Percentiles rank a stretch among this genome's conserved stretches.
Evolutionary conservation across 2,888 invertebrate genomes (phyloP).

Genomic region (Cylindroiulus punctatus): DNA sequence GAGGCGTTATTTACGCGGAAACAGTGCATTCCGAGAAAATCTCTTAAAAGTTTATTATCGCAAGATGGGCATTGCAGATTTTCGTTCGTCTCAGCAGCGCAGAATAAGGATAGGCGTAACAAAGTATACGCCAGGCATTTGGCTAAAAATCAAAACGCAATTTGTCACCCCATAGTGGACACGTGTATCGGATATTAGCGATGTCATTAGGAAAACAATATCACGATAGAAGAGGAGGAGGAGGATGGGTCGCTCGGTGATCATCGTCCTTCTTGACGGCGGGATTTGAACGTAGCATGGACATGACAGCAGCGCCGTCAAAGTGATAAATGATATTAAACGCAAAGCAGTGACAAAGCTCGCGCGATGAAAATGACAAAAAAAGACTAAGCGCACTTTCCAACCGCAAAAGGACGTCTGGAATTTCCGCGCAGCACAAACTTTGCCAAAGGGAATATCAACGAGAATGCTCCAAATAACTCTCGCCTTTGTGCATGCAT

Average conservation of each 20-base stretch:
- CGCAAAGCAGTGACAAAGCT: slow-evolving; percentile 43
- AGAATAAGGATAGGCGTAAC: too few relatives aligned
- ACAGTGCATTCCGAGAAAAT: background rate
- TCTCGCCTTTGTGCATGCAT: background rate
- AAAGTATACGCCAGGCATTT: background rate
- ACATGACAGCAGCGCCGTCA: slow-evolving; percentile 26
- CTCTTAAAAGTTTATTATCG: slow-evolving; percentile 23
- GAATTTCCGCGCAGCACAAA: background rate
- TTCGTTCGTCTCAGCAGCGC: too few relatives aligned
- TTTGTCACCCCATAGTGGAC: slow-evolving; percentile 22
- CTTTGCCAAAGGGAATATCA: background rate
- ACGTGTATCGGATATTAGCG: slow-evolving; percentile 35
- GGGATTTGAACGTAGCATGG: slow-evolving; percentile 30
- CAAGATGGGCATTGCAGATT: too few relatives aligned
- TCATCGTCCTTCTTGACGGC: slow-evolving; percentile 24
- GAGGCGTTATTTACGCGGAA: background rate
- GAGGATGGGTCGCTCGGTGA: background rate
- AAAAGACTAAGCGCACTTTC: background rate
- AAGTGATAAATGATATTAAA: slow-evolving; percentile 45
- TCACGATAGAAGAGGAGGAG: background rate
- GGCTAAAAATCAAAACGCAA: background rate
- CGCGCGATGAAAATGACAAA: slow-evolving; percentile 31
- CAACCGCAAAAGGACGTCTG: background rate
- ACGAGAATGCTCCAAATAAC: background rate
- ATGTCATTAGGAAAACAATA: slow-evolving; percentile 47